Conservation (phyloP, 1,140 invertebrate species). For the Drosophila miranda region DNA sequence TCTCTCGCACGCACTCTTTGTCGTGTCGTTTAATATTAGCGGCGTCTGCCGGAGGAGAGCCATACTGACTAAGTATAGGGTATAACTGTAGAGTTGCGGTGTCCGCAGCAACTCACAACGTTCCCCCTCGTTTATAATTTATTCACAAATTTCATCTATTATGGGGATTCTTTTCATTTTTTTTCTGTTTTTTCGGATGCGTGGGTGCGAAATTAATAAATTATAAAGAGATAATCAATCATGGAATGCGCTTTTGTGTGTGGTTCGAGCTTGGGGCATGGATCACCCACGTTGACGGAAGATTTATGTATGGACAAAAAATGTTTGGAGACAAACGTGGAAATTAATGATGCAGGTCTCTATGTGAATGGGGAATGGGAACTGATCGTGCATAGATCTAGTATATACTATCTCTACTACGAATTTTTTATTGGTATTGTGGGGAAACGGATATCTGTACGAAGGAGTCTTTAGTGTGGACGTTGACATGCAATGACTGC, state of each 20-base stretch:
- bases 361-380: constrained; percentile 8
- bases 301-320: constrained; percentile 49
- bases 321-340: constrained; percentile 19
- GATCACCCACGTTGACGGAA: constrained; percentile 40
- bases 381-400: background rate
- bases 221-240: constrained; percentile 65
- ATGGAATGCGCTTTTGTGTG: constrained; percentile 45
- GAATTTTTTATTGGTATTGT: no score
- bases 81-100: no score
- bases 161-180: constrained; percentile 3
- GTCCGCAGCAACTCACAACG: no score
- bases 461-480: no score
- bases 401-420: no score
- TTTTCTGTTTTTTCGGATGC: constrained; percentile 11
- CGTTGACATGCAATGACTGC: no score
- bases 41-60: no score
- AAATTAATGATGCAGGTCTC: background rate
- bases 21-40: no score
- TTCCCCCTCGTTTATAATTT: constrained; percentile 58
- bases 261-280: constrained; percentile 16
- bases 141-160: constrained; percentile 40
- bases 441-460: no score
- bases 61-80: no score
- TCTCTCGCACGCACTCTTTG: no score
- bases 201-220: constrained; percentile 61